These are phyloP conservation scores for Calyptomena viridis DNA, from an alignment of 2,113 vertebrate genomes.

Conservation along the genomic window DNA sequence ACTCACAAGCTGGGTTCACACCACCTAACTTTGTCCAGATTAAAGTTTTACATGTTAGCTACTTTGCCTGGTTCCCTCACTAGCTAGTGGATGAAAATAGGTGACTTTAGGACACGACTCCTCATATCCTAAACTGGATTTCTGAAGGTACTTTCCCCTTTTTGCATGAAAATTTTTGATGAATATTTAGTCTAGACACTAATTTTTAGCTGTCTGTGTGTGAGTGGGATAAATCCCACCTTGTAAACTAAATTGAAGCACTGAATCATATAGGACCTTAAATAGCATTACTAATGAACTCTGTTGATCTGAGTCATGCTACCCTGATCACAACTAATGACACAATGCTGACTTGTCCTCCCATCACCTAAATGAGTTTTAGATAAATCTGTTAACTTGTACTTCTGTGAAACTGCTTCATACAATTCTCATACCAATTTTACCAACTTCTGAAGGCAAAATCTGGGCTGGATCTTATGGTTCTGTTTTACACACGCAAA, in stretches of 20 bases:
- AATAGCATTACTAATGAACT: not conserved
- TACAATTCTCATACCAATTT: not conserved
- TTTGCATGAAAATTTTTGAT: not conserved
- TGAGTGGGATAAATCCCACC: not conserved
- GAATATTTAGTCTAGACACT: not conserved
- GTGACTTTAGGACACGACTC: not conserved
- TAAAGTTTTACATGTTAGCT: not conserved
- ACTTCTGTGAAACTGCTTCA: not conserved
- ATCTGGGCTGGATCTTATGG: not conserved
- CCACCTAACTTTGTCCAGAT: not conserved
- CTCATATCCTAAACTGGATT: not conserved
- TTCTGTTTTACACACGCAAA: not conserved
- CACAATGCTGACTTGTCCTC: constrained; percentile 14
- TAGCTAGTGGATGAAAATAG: not conserved
- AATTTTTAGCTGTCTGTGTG: not conserved
- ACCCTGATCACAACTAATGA: constrained; percentile 24
- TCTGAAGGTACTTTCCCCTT: not conserved
- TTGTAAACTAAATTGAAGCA: not conserved
- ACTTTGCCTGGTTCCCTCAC: not conserved
- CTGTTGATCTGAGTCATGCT: constrained; percentile 14
- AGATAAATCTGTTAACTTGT: not conserved
- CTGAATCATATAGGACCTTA: not conserved
- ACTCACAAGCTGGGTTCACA: not conserved
- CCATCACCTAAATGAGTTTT: not conserved
- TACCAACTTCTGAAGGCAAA: not conserved